Base-by-base conservation (phyloP, 2,888 invertebrate genomes). In the Thelaira solivaga region DNA sequence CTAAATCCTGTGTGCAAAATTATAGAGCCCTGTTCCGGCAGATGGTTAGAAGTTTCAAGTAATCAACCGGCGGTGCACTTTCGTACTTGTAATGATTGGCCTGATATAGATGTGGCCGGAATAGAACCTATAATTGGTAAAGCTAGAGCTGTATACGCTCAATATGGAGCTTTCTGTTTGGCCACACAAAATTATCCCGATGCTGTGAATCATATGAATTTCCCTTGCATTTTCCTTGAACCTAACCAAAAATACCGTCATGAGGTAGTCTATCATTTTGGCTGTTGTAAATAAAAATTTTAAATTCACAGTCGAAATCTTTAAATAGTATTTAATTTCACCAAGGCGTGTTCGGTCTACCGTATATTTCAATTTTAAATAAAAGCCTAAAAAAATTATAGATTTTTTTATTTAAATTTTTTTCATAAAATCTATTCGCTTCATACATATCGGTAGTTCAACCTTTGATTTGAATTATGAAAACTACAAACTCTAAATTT, bases 101-200 rank as follows among this genome's bases (percentile, higher is more conserved):
- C 96, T 0, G 92, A 93, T 80, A 90, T 90, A 18, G 57, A 67
- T 29, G 11, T 13, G 16, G 22, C 22, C 2, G 53, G 43, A 8
- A 22, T 7, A 10, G 36, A 26, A 5, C 68, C 94, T 18, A 87
- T 94, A 20, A 79, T 86, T 26, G 97, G 97, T 0, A 96, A 96
- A 87, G 89, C 90, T 3, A 93, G 93, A 0, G 90, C 91, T 0
- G 83, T 86, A n/a, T 97, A 97, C 85, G 91, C 90, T 59, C 93
- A 92, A 80, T 95, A 96, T 83, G 94, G 94, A 0, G 94, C 94
- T 0, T 93, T 97, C 83, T 96, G 96, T 84, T 89, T 97, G 61
- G 96, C 97, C 90, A 95, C 97, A 0, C 97, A 97, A 88, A 95
- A 95, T 85, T 97, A 93, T 90, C 97, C 97, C 0, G 95, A 98